These are phyloP conservation scores for Ylistrum balloti DNA, from an alignment of 1,140 invertebrate genomes.

Conservation along the genomic window DNA sequence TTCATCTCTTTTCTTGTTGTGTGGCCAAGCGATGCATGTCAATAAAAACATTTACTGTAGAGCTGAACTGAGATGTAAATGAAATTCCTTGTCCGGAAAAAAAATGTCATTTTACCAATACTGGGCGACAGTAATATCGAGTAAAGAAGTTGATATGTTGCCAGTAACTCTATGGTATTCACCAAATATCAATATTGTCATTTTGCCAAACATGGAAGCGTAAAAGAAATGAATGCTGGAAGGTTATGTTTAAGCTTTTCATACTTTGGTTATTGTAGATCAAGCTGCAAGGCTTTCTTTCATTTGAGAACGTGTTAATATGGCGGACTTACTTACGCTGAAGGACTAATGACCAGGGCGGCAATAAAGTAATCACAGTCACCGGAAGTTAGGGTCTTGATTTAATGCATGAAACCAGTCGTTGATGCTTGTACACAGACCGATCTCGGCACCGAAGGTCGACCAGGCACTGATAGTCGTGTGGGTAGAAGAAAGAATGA, in stretches of 20 bases:
- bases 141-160: too few relatives aligned
- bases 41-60: too few relatives aligned
- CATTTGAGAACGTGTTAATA: neutral
- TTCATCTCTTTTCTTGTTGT: too few relatives aligned
- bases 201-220: neutral
- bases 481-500: too few relatives aligned
- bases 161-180: too few relatives aligned
- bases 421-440: neutral
- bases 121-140: too few relatives aligned
- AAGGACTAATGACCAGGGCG: neutral
- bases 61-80: too few relatives aligned
- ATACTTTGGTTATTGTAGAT: neutral
- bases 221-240: neutral
- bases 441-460: neutral
- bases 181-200: too few relatives aligned
- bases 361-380: neutral
- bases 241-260: neutral
- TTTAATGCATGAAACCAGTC: neutral
- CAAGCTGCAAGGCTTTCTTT: neutral
- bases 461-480: too few relatives aligned
- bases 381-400: neutral
- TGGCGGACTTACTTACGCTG: neutral
- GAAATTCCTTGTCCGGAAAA: too few relatives aligned
- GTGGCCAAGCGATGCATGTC: too few relatives aligned
- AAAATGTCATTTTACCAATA: too few relatives aligned